A percentile compares a stretch with the other conserved stretches of the same genome.
Evolutionary conservation across 1,140 invertebrate genomes (phyloP).

Genomic region (Samia ricini): DNA sequence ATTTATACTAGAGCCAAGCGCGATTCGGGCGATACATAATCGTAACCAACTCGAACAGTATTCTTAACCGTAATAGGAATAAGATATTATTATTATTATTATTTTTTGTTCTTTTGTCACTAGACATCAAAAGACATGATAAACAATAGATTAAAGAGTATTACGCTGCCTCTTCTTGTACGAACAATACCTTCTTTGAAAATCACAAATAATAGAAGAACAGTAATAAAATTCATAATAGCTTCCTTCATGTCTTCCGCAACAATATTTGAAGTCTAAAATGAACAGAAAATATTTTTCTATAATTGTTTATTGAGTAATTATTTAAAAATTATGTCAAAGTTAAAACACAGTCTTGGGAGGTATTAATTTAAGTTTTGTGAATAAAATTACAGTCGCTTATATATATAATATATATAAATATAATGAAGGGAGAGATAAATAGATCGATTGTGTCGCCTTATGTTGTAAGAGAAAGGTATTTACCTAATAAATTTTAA

Average conservation of each 20-base stretch:
- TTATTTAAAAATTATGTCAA: conserved; percentile 23
- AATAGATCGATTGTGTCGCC: conserved; percentile 44
- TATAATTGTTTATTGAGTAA: not conserved
- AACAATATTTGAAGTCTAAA: no score
- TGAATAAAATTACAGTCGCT: conserved; percentile 34
- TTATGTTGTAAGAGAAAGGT: conserved; percentile 47
- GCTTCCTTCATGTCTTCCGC: not conserved
- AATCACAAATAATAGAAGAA: not conserved
- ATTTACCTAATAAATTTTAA: conserved; percentile 8
- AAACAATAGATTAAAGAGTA: not conserved
- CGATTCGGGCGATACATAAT: no score
- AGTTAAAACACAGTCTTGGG: conserved; percentile 8
- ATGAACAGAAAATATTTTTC: no score
- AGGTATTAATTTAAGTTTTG: conserved; percentile 14
- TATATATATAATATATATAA: no score
- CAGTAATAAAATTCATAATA: not conserved
- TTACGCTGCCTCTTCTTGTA: not conserved
- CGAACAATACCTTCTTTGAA: not conserved
- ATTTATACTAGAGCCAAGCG: no score
- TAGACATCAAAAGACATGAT: not conserved
- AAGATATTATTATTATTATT: no score
- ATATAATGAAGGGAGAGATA: conserved; percentile 41
- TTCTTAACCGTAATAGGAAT: no score
- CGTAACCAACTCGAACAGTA: no score
- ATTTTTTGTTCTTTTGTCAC: no score